Conservation (phyloP, 1,140 invertebrate genomes). For the Saccostrea echinata region DNA sequence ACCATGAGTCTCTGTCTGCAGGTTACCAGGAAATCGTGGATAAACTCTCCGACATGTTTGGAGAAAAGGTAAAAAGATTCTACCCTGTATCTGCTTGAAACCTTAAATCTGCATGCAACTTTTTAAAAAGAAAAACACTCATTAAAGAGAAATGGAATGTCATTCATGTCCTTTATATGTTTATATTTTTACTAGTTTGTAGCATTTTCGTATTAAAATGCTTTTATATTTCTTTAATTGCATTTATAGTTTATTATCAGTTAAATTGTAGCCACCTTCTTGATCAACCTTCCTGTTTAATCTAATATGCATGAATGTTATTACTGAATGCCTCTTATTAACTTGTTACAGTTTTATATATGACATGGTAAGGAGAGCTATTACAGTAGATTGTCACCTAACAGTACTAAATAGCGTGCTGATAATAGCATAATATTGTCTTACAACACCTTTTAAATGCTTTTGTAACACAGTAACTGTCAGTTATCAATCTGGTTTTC, state of each 20-base stretch:
- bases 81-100: not conserved
- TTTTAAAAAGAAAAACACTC: not conserved
- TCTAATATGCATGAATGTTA: not conserved
- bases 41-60: constrained; percentile 82
- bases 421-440: not conserved
- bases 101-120: not conserved
- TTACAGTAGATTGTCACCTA: not conserved
- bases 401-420: not conserved
- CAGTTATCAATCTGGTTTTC: not conserved
- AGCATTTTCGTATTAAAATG: not conserved
- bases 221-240: not conserved
- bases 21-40: constrained; percentile 93
- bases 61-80: constrained; percentile 72
- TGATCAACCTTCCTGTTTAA: not conserved
- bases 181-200: not conserved
- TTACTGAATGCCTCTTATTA: not conserved
- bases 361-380: constrained; percentile 19
- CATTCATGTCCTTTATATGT: not conserved
- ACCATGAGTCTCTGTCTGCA: constrained; percentile 90
- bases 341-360: constrained; percentile 37
- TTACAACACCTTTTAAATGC: not conserved
- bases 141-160: not conserved
- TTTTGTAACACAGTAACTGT: not conserved
- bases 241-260: not conserved
- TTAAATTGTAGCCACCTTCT: not conserved